Base-by-base conservation (phyloP, 2,113 vertebrate genomes). In the Oreochromis tanganicae region DNA sequence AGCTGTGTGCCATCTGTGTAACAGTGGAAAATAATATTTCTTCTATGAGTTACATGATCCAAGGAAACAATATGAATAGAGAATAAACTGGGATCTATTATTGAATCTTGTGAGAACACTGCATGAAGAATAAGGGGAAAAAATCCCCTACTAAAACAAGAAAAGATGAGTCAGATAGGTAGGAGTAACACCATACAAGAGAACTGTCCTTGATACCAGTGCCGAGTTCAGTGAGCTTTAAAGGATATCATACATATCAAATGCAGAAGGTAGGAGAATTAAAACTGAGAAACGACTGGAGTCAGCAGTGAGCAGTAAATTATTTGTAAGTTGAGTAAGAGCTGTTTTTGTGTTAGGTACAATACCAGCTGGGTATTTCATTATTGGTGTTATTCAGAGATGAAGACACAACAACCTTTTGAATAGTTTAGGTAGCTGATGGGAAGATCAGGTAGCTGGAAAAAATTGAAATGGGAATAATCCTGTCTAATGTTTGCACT, bases 121-220 rank as follows among this genome's bases (percentile, higher is more conserved):
- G 41, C 41, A 48, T 75, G 43, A 29, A 46, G 68, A 43, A 71
- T 9, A 43, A 71, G 66, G n/a, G n/a, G 12, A 0, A 0, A 9
- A 43, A 27, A 71, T 27, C 38, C 66, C n/a, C 12, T 10, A 71
- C 38, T 27, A 27, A 71, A 13, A 46, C 38, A 1, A 43, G 66
- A 46, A 71, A 71, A 46, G 38, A 43, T 10, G 38, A 71, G 66
- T 71, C 66, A 24, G n/a, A 24, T 71, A 71, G 66, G 12, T 71
- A 43, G 66, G 36, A 24, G 66, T 43, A 24, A 71, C n/a, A 71
- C 66, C n/a, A 71, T 43, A 43, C 38, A 71, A 43, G 5, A 71
- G 7, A 16, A 71, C 66, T 71, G 24, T 71, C 38, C 38, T 41
- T 68, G 34, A 68, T 68, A 8, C 1, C 36, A 68, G 63, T 68